A percentile compares a stretch with the other conserved stretches of the same genome.
phyloP scores from a whole-genome alignment of 2,888 invertebrate genomes.

The Microplitis deprimator region DNA sequence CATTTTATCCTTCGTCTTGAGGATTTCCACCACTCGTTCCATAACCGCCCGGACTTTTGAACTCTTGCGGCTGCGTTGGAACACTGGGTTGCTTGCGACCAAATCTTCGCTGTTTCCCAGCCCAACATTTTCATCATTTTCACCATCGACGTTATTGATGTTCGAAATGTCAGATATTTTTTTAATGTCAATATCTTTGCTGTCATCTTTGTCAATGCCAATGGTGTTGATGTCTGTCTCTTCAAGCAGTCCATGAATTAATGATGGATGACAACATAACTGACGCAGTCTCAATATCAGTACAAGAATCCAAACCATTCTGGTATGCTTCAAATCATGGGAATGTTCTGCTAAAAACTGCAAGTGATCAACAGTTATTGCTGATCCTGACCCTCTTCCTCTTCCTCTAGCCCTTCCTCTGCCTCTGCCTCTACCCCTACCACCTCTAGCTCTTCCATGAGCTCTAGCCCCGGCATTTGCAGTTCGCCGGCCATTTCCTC shows the following conservation, averaged over 20 bases:
- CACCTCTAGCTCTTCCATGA: constrained; percentile 62
- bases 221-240: constrained; percentile 63
- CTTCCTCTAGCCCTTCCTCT: not conserved
- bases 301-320: constrained; percentile 77
- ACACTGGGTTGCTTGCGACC: constrained; percentile 82
- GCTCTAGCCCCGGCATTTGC: constrained; percentile 38
- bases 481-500: not conserved
- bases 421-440: constrained; percentile 52
- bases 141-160: not conserved
- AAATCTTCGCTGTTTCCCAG: constrained; percentile 76
- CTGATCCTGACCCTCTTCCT: not conserved
- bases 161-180: not conserved
- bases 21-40: constrained; percentile 73
- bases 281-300: constrained; percentile 89
- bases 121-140: constrained; percentile 68
- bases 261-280: constrained; percentile 89
- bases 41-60: constrained; percentile 78
- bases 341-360: not conserved
- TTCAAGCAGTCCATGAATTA: constrained; percentile 80
- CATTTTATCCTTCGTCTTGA: constrained; percentile 77
- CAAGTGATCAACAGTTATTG: not conserved
- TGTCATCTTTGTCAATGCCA: constrained; percentile 57
- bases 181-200: constrained; percentile 53
- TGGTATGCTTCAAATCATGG: constrained; percentile 72
- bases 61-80: constrained; percentile 75